Percentiles rank a stretch among this genome's conserved stretches.
Conservation (phyloP, 92 coral and sea anemone genomes). For the Siderastrea siderea region DNA sequence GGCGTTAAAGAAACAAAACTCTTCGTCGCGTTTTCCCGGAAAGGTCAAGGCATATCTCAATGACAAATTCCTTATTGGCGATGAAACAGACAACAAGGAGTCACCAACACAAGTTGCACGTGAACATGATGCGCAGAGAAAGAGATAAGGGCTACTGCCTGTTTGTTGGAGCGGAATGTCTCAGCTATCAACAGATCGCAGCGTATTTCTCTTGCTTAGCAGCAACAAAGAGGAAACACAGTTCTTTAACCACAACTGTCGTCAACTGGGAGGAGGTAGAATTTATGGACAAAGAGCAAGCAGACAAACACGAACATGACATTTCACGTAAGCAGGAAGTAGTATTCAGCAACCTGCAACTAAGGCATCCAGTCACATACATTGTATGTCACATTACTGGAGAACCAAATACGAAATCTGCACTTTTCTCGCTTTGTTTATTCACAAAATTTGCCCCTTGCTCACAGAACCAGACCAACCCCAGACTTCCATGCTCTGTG, state of each 20-base stretch:
- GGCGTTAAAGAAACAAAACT: slow-evolving; percentile 31
- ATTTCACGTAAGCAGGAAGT: slow-evolving; percentile 25
- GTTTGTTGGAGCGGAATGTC: slow-evolving; percentile 47
- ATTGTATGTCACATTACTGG: not conserved
- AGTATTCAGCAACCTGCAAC: slow-evolving; percentile 46
- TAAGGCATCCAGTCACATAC: not conserved
- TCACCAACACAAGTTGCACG: slow-evolving; percentile 53
- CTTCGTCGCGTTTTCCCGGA: slow-evolving; percentile 40
- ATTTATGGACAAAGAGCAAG: slow-evolving; percentile 38
- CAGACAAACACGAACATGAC: slow-evolving; percentile 44
- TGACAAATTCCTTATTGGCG: slow-evolving; percentile 49
- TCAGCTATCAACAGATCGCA: slow-evolving; percentile 58
- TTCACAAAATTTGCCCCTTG: not conserved
- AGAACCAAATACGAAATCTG: not conserved
- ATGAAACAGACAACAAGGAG: slow-evolving; percentile 35
- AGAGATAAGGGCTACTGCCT: slow-evolving; percentile 33
- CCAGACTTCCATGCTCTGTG: not conserved
- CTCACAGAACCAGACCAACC: not conserved
- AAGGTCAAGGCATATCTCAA: slow-evolving; percentile 42
- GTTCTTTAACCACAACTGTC: slow-evolving; percentile 42
- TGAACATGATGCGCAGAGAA: slow-evolving; percentile 32
- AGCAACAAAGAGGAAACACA: slow-evolving; percentile 43
- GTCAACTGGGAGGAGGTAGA: slow-evolving; percentile 18
- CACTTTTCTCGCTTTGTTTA: not conserved
- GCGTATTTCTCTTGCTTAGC: slow-evolving; percentile 40